phyloP scores from a whole-genome alignment of 2,113 vertebrate species.

The Sus scrofa region DNA sequence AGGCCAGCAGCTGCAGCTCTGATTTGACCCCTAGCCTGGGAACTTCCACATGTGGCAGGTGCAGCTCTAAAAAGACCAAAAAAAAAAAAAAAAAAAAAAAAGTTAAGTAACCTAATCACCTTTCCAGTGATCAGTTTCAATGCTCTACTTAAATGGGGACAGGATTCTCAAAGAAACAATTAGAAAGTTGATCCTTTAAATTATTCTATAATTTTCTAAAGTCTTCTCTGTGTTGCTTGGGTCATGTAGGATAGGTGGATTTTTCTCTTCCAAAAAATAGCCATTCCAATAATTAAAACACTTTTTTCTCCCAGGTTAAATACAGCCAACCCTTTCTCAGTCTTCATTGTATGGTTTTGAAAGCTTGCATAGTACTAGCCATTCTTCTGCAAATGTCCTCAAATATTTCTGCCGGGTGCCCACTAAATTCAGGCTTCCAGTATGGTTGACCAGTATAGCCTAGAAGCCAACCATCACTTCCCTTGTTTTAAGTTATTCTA shows the following conservation, averaged over 20 bases:
- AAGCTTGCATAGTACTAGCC: not conserved
- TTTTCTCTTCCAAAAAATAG: not conserved
- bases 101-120: not conserved
- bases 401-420: not conserved
- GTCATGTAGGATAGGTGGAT: not conserved
- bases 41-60: no score
- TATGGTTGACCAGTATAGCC: not conserved
- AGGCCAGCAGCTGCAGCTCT: no score
- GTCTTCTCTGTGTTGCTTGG: not conserved
- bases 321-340: not conserved
- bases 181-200: conserved; percentile 20
- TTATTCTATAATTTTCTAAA: not conserved
- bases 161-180: not conserved
- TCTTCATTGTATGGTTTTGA: not conserved
- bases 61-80: no score
- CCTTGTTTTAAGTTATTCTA: not conserved
- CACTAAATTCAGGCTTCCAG: not conserved
- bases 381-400: not conserved
- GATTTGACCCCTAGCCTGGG: no score
- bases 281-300: not conserved
- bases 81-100: not conserved
- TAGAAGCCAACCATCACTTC: not conserved
- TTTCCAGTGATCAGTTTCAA: not conserved
- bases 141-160: not conserved
- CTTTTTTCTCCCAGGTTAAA: not conserved